Evolutionary conservation across 2,888 invertebrate species (phyloP).

Genomic region (Antheraea yamamai): DNA sequence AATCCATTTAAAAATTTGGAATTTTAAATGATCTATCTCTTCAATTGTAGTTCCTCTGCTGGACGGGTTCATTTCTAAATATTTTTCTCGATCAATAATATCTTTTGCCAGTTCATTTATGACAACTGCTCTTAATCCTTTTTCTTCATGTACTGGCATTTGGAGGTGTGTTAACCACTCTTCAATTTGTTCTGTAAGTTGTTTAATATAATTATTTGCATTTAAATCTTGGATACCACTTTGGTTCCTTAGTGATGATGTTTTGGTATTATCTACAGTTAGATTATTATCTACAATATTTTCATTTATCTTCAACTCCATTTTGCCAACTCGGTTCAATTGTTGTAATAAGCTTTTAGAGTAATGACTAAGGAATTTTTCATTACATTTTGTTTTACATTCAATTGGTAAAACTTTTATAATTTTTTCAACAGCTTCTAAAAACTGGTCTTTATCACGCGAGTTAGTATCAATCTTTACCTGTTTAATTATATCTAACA

Average conservation of each 20-base stretch:
- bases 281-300: neutral
- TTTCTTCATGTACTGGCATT: constrained; percentile 26
- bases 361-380: neutral
- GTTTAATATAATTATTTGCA: constrained; percentile 20
- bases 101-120: constrained; percentile 33
- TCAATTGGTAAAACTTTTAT: constrained; percentile 8
- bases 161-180: constrained; percentile 31
- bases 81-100: constrained; percentile 33
- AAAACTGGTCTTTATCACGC: neutral
- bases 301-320: neutral
- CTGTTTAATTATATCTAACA: neutral
- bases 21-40: constrained; percentile 34
- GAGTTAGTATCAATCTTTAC: neutral
- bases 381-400: constrained; percentile 2
- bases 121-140: constrained; percentile 25
- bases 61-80: constrained; percentile 26
- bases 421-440: constrained; percentile 7
- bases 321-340: neutral
- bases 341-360: constrained; percentile 4
- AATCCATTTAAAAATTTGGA: constrained; percentile 41
- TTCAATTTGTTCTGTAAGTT: constrained; percentile 25
- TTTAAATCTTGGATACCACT: neutral
- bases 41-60: constrained; percentile 26
- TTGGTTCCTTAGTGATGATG: neutral
- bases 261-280: neutral